Conservation (phyloP, 92 coral and sea anemone genomes). For the Hydrozoanthus gracilis region DNA sequence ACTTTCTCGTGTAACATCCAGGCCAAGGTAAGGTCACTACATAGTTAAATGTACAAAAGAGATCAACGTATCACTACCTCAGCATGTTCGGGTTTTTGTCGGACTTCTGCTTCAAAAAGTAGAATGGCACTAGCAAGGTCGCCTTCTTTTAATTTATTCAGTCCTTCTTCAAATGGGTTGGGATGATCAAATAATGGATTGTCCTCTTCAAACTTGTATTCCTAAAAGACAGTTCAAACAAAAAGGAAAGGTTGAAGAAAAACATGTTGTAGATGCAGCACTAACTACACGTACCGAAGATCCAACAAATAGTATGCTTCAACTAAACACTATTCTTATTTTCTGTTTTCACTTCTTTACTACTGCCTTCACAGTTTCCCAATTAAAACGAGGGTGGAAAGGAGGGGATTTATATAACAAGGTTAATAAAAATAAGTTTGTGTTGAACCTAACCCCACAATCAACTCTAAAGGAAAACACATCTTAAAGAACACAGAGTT, state of each 20-base stretch:
- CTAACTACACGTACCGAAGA: background rate
- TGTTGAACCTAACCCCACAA: no score
- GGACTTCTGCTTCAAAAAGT: conserved; percentile 94
- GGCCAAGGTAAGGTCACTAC: no score
- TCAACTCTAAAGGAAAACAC: no score
- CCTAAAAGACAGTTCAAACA: conserved; percentile 44
- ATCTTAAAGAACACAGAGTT: no score
- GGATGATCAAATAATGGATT: conserved; percentile 93
- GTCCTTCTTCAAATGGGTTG: conserved; percentile 95
- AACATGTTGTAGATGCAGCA: background rate
- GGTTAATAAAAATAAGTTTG: no score
- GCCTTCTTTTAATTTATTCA: conserved; percentile 93
- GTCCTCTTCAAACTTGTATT: conserved; percentile 92
- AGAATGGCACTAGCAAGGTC: conserved; percentile 93
- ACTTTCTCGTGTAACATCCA: no score
- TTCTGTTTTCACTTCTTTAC: no score
- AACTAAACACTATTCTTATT: no score
- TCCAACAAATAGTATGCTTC: background rate
- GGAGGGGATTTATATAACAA: no score
- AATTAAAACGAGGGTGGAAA: no score
- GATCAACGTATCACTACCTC: conserved; percentile 63
- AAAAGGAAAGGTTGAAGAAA: background rate
- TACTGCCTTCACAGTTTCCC: no score
- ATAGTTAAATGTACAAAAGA: background rate
- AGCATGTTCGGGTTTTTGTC: conserved; percentile 92